Conservation (phyloP, 2,113 vertebrate genomes). For the Lamprotornis superbus region DNA sequence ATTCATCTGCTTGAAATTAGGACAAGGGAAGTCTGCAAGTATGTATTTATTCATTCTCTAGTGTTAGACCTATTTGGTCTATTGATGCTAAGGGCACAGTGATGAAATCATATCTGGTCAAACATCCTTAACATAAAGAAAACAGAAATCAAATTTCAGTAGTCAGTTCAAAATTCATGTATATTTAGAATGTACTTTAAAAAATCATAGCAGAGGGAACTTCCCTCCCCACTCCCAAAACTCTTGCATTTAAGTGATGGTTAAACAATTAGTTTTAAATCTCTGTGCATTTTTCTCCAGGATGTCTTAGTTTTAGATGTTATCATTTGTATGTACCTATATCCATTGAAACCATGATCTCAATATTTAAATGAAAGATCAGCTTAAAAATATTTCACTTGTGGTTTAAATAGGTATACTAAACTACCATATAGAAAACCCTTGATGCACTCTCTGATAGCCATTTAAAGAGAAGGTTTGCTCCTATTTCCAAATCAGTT, state of each 20-base stretch:
- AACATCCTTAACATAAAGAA: neutral
- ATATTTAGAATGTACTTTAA: neutral
- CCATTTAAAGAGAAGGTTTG: neutral
- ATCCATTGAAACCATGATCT: neutral
- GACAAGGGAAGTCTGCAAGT: neutral
- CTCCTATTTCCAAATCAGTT: neutral
- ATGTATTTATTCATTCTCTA: neutral
- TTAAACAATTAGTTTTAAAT: neutral
- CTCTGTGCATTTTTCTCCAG: neutral
- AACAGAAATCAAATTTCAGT: neutral
- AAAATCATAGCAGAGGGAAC: neutral
- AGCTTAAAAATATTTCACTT: neutral
- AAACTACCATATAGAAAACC: neutral
- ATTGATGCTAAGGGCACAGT: neutral
- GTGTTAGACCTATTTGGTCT: neutral
- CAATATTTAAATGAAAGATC: neutral
- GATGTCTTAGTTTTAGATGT: neutral
- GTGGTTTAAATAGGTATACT: neutral
- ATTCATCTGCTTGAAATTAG: neutral
- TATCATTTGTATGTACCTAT: neutral
- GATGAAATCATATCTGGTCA: neutral
- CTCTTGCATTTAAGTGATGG: neutral
- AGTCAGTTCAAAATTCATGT: neutral
- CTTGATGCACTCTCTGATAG: neutral
- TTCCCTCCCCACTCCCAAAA: rapidly evolving